A percentile compares a stretch with the other conserved stretches of the same genome.
Evolutionary conservation across 1,140 invertebrate genomes (phyloP).

Genomic region (Wasmannia auropunctata): DNA sequence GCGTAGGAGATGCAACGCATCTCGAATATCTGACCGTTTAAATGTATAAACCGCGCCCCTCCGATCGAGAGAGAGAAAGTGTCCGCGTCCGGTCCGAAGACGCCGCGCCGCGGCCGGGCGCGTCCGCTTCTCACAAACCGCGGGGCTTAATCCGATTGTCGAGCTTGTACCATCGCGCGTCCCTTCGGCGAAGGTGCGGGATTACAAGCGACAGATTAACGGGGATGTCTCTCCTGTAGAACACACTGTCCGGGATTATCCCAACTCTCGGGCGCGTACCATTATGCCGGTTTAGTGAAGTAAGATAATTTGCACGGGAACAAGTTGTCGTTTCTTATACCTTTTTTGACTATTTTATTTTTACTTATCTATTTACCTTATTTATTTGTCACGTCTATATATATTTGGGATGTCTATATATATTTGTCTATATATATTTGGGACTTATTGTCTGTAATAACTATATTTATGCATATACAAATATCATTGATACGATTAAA

Average conservation of each 20-base stretch:
- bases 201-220: conserved; percentile 33
- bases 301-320: not conserved
- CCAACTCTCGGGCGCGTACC: not conserved
- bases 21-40: conserved; percentile 38
- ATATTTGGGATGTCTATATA: too few relatives aligned
- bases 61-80: not conserved
- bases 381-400: not conserved
- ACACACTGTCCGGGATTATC: conserved; percentile 22
- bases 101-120: not conserved
- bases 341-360: not conserved
- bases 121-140: not conserved
- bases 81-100: not conserved
- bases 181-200: not conserved
- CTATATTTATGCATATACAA: too few relatives aligned
- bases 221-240: not conserved
- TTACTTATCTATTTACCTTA: not conserved
- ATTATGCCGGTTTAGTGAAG: conserved; percentile 14
- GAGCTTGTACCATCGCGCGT: not conserved
- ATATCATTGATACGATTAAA: not conserved
- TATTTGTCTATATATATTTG: too few relatives aligned
- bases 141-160: conserved; percentile 50
- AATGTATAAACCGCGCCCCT: not conserved
- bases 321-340: not conserved
- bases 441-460: too few relatives aligned
- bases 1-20: conserved; percentile 64